Conservation (phyloP, 2,113 vertebrate species). For the Sclerurus mexicanus region DNA sequence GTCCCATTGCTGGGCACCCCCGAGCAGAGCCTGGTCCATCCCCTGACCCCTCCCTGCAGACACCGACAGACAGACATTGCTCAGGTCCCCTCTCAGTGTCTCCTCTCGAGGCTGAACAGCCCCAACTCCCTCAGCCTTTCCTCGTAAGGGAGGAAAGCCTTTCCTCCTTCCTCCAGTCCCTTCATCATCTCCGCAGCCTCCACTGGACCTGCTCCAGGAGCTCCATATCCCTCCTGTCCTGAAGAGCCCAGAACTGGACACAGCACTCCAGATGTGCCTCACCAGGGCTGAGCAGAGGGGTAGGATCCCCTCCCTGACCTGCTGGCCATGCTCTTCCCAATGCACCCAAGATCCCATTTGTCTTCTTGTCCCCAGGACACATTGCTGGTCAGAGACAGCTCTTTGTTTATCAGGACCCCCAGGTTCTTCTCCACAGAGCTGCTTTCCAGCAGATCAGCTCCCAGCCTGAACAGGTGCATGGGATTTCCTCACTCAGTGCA, state of each 20-base stretch:
- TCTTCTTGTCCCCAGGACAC: not conserved
- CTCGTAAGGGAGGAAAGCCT: not conserved
- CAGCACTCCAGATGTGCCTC: not conserved
- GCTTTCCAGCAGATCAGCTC: not conserved
- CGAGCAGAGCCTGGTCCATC: not conserved
- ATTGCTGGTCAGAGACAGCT: not conserved
- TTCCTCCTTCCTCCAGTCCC: not conserved
- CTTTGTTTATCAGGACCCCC: not conserved
- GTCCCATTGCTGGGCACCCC: not conserved
- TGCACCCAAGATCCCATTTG: not conserved
- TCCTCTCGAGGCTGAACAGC: not conserved
- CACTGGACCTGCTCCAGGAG: not conserved
- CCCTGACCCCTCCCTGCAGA: not conserved
- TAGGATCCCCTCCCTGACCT: not conserved
- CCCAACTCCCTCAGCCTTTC: not conserved
- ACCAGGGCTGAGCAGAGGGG: not conserved
- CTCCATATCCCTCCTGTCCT: not conserved
- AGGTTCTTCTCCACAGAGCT: not conserved
- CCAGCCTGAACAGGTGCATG: not conserved
- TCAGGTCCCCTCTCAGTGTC: not conserved
- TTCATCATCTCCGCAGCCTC: not conserved
- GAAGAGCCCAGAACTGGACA: not conserved
- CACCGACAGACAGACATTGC: not conserved
- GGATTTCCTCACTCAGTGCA: not conserved
- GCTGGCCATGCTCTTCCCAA: not conserved